Evolutionary conservation across 2,113 vertebrate genomes (phyloP).

Genomic region (Heliornis fulica): DNA sequence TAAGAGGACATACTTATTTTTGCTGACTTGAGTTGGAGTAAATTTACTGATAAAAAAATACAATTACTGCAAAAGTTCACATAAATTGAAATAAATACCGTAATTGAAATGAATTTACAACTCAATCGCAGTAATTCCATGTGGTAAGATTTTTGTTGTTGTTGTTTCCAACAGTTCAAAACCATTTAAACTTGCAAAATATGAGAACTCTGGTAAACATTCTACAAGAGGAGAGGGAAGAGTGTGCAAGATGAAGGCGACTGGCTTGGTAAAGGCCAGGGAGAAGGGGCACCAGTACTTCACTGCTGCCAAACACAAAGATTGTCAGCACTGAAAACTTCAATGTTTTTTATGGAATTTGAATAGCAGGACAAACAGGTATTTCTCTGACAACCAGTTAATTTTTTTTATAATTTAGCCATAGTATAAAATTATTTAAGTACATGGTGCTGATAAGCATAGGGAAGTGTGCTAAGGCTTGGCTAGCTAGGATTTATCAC

Average conservation of each 20-base stretch:
- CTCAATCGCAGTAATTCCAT: background rate
- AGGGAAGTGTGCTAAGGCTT: background rate
- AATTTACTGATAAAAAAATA: background rate
- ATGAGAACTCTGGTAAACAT: background rate
- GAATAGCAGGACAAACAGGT: background rate
- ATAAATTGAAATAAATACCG: background rate
- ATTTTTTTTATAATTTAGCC: background rate
- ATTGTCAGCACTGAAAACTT: background rate
- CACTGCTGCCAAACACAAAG: background rate
- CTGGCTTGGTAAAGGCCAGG: background rate
- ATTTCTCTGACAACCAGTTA: background rate
- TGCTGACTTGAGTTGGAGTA: background rate
- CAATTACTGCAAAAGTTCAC: background rate
- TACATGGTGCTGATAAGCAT: background rate
- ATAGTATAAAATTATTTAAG: background rate
- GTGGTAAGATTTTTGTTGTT: background rate
- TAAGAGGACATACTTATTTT: constrained; percentile 24
- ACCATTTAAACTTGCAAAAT: background rate
- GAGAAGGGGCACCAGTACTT: background rate
- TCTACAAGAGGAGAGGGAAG: background rate
- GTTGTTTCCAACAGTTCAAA: background rate
- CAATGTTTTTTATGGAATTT: background rate
- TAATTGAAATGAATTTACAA: background rate
- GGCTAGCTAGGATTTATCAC: background rate
- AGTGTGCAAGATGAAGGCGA: background rate